Base-by-base conservation (phyloP, 2,888 invertebrate genomes). In the Cheilosia impressa region DNA sequence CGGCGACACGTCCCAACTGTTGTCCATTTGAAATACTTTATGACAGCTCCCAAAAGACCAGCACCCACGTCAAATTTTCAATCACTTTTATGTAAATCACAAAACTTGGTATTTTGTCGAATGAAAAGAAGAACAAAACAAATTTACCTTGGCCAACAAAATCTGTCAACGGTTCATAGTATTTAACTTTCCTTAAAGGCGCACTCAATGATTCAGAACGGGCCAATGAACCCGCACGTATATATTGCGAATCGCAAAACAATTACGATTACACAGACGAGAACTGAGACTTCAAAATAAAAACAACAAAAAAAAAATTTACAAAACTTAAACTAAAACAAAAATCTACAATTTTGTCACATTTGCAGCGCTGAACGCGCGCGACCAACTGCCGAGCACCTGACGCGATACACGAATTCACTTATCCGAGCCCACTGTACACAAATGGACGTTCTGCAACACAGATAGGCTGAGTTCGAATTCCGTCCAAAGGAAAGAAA, bases 321-420 rank as follows among this genome's bases (percentile, higher is more conserved):
- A 31, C 7, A 17, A 41, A 83, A 58, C 34, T 52, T 19, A 73
- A 58, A 22, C 19, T 10, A 50, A 65, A 34, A 68, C 55, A 57
- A 38, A 24, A 43, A 22, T 22, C 43, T 53, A 19, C 53, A 50
- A 45, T 62, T 68, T 78, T 81, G 81, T 81, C 75, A 81, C 75
- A 81, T 82, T 85, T 50, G 85, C 52, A 57, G 68, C 66, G 66
- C 45, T 38, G 31, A 63, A 58, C 76, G 71, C 85, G 72, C 80
- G 71, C 80, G 80, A 76, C 72, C 66, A 80, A 80, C 72, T 81
- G 80, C 80, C 80, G 81, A 77, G 76, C 85, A 85, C 80, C 85
- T 80, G 85, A 79, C 75, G 50, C 84, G 75, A 76, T 57, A 69
- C 22, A 79, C 84, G 57, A 71, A 76, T 22, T 75, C 69, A 79